Evolutionary conservation across 2,797 vertebrate genomes (phyloP).

Genomic region (Girardinus metallicus): DNA sequence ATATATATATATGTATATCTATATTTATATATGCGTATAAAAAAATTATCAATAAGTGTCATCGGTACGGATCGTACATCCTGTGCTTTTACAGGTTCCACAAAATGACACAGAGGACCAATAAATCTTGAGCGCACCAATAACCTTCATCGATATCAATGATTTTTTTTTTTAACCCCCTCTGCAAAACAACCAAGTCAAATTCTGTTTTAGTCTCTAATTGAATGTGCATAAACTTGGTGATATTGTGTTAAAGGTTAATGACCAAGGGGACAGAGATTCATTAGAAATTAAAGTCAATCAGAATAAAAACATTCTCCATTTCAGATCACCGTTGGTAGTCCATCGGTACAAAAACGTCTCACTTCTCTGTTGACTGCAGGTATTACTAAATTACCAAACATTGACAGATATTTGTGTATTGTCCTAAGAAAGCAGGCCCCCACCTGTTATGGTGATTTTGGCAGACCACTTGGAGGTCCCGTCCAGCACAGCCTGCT

Average conservation of each 20-base stretch:
- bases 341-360: not conserved
- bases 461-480: constrained; percentile 99
- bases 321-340: constrained; percentile 27
- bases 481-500: constrained; percentile 94
- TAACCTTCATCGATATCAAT: not conserved
- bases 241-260: constrained; percentile 36
- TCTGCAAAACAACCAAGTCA: constrained; percentile 12
- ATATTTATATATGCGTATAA: too few relatives aligned
- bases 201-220: constrained; percentile 25
- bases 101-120: not conserved
- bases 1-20: too few relatives aligned
- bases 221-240: constrained; percentile 20
- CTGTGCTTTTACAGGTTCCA: not conserved
- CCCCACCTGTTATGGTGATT: constrained; percentile 91
- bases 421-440: constrained; percentile 11
- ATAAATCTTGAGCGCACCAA: not conserved
- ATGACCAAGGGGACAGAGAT: constrained; percentile 23
- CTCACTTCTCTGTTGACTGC: not conserved
- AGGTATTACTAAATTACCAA: not conserved
- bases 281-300: constrained; percentile 40
- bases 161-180: not conserved
- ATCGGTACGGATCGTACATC: not conserved
- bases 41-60: not conserved
- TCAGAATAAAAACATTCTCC: constrained; percentile 31
- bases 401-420: not conserved